phyloP scores from a whole-genome alignment of 2,888 invertebrate species.

The Euphydryas editha region DNA sequence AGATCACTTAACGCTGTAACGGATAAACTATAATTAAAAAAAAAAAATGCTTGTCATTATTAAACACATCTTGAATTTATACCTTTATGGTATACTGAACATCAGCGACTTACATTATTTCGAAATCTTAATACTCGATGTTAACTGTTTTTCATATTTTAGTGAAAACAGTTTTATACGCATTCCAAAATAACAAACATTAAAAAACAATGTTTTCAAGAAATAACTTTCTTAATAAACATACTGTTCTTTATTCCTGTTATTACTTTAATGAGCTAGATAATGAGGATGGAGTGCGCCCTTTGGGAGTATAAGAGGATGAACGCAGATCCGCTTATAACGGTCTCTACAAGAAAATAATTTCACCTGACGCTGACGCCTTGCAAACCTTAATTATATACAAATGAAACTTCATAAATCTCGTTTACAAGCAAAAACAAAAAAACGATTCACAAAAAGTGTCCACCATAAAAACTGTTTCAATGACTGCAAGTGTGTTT shows the following conservation, averaged over 20 bases:
- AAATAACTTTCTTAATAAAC: not conserved
- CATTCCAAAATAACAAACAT: not conserved
- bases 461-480: no score
- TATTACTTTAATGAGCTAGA: constrained; percentile 19
- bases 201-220: not conserved
- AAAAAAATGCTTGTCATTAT: no score
- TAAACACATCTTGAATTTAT: no score
- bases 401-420: not conserved
- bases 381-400: constrained; percentile 4
- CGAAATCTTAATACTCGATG: no score
- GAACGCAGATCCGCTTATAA: constrained; percentile 29
- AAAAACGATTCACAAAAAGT: no score
- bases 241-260: not conserved
- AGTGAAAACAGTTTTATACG: no score
- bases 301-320: constrained; percentile 20
- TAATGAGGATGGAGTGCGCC: constrained; percentile 9
- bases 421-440: not conserved
- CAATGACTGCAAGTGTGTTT: no score
- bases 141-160: no score
- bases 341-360: constrained; percentile 10
- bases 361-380: not conserved
- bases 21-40: no score
- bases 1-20: no score
- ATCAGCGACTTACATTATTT: no score
- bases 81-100: no score